Base-by-base conservation (phyloP, 2,888 invertebrate genomes). In the Orchestes rusci region DNA sequence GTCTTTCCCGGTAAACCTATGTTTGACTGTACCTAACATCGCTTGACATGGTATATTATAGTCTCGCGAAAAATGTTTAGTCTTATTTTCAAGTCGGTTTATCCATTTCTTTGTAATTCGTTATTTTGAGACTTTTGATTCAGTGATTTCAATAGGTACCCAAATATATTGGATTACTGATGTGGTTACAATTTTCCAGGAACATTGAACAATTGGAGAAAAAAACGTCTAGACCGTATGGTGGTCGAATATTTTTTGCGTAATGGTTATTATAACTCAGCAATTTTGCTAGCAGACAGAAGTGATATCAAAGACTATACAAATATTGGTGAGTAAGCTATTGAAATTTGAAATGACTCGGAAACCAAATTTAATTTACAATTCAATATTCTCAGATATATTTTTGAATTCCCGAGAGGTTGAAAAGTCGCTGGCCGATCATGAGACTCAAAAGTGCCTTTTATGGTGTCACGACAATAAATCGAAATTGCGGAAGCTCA, bases 391-490 rank as follows among this genome's bases (percentile, higher is more conserved):
- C 67, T 16, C 61, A 82, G 95, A 89, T 60, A 87, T 90, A 45
- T 90, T 89, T 65, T 73, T 80, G 60, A 83, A 83, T 4, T 88
- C 87, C 0, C 78, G 84, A 10, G 86, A 86, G 61, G 88, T 96
- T 4, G 95, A 95, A 65, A 82, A 83, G 49, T 91, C 93, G 51
- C 69, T 97, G 43, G 71, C 77, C 2, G 78, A 78, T 47, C 83
- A 80, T 43, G 90, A 94, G 69, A 94, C 94, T 0, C 73, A 77
- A 2, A 87, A 91, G 64, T 94, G 94, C 66, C 78, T 95, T 46
- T 77, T 84, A 50, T 96, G 96, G 96, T 96, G 96, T 70, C 86
- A 90, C 61, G 96, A 96, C 65, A 95, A 96, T 72, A 86, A 91
- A 67, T 93, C 93, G 23, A 95, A 94, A 65, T 75, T 96, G 51